phyloP scores from a whole-genome alignment of 2,888 invertebrate genomes.

The Tenthredo mesomela region DNA sequence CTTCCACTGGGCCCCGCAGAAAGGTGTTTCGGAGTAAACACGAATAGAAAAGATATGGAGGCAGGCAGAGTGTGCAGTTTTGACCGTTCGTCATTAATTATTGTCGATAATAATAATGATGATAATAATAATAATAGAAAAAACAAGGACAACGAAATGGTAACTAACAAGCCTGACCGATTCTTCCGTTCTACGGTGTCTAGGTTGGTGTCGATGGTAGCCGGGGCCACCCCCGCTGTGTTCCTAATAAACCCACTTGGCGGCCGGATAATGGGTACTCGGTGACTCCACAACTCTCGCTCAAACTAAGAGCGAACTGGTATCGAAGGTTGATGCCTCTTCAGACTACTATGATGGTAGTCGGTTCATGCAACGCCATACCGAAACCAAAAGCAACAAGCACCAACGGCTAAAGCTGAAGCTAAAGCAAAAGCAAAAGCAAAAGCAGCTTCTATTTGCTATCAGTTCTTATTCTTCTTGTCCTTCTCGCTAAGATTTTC shows the following conservation, averaged over 20 bases:
- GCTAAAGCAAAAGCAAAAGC: not conserved
- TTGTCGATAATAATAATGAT: constrained; percentile 62
- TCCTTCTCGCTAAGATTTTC: not conserved
- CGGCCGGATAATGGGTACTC: constrained; percentile 75
- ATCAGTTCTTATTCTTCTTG: not conserved
- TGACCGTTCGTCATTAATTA: constrained; percentile 72
- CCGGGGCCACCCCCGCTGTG: constrained; percentile 76
- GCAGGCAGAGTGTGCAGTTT: constrained; percentile 51
- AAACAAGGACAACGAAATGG: constrained; percentile 57
- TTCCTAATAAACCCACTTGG: constrained; percentile 77
- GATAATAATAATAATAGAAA: constrained; percentile 53
- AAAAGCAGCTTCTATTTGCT: not conserved
- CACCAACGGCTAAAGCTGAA: constrained; percentile 4
- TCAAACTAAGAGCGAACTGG: constrained; percentile 31
- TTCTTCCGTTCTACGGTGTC: constrained; percentile 73
- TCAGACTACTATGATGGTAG: not conserved
- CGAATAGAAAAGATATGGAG: constrained; percentile 59
- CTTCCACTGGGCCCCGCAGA: too few species aligned
- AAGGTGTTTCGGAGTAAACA: constrained; percentile 37
- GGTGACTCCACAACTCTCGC: constrained; percentile 75
- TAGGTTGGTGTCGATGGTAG: constrained; percentile 66
- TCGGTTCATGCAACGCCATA: not conserved
- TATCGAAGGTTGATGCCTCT: constrained; percentile 45
- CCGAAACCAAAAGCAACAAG: not conserved
- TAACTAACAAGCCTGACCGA: constrained; percentile 75